Base-by-base conservation (phyloP, 2,888 invertebrate species). In the Papilio elwesi region DNA sequence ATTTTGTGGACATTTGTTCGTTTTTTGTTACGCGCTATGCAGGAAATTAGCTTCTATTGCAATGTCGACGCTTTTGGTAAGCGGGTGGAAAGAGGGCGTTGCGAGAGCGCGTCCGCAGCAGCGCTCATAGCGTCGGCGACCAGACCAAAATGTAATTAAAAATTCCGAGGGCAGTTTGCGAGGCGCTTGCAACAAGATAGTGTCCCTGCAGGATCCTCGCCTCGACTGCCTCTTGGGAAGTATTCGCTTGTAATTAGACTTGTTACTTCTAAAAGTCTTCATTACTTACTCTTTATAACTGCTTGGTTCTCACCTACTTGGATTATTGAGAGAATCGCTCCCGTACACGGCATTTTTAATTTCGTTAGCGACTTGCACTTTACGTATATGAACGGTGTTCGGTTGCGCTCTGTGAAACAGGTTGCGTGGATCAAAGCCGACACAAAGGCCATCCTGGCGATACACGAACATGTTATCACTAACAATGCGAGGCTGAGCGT, bases 361-460 rank as follows among this genome's bases (percentile, higher is more conserved):
- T 71, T 71, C 49, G 11, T 65, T 26, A 26, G 26, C 71, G 66
- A 72, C 64, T 76, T 74, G 66, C 57, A 52, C n/a, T 62, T 38
- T 73, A 74, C 68, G 70, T 59, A 70, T 74, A 69, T 77, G 74
- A 78, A 75, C 73, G 74, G 73, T 72, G 65, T 74, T 66, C 70
- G 76, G 74, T 62, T 70, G 53, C 69, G 75, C 76, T 80, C 74
- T 74, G 74, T 74, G 81, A 77, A 78, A 85, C 94, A 98, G 98
- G 98, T 98, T 86, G 98, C 98, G 81, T 98, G 98, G 98, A 98
- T 98, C 93, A 98, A 98, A 93, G 97, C 98, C 78, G 98, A 98
- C 93, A 97, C 97, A 79, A 98, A 98, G 94, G 98, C 98, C 81
- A 97, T 98, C 89, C 95, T 98, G 88, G 98, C 98, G 79, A 98